Percentiles rank a stretch among this genome's conserved stretches.
Evolutionary conservation across 2,797 vertebrate species (phyloP).

Genomic region (Gambelia wislizenii): DNA sequence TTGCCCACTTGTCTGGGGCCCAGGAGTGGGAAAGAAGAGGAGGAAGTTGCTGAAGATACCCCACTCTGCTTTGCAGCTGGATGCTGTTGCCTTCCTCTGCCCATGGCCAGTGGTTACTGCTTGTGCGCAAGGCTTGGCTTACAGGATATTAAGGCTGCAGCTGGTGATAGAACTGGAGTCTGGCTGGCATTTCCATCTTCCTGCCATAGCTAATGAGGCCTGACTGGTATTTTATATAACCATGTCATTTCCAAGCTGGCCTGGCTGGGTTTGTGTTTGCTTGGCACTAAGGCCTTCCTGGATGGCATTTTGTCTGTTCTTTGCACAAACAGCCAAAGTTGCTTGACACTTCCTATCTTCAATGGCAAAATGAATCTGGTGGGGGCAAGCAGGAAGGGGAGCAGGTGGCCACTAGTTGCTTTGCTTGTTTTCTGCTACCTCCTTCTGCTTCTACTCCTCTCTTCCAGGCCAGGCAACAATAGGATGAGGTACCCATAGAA

Average conservation of each 20-base stretch:
- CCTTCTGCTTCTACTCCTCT: neutral
- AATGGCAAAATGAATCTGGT: neutral
- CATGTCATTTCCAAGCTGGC: slow-evolving; percentile 9
- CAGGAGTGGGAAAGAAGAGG: neutral
- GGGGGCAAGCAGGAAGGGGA: neutral
- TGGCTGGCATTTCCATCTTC: slow-evolving; percentile 15
- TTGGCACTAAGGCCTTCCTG: neutral
- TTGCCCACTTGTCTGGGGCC: neutral
- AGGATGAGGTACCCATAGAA: neutral
- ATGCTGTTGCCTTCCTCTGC: neutral
- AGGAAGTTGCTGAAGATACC: neutral
- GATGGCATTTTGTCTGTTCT: slow-evolving; percentile 51
- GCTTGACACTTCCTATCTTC: slow-evolving; percentile 34
- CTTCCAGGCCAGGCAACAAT: neutral
- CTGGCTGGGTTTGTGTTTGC: slow-evolving; percentile 11
- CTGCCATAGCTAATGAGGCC: neutral
- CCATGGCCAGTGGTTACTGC: neutral
- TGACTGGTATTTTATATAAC: slow-evolving; percentile 17
- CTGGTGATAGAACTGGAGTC: neutral
- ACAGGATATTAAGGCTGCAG: neutral
- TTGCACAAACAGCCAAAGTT: slow-evolving; percentile 47
- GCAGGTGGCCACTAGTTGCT: neutral
- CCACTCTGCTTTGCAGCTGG: neutral
- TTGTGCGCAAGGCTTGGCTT: neutral
- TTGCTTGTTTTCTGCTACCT: neutral